Base-by-base conservation (phyloP, 2,797 vertebrate species). In the Xenops minutus region DNA sequence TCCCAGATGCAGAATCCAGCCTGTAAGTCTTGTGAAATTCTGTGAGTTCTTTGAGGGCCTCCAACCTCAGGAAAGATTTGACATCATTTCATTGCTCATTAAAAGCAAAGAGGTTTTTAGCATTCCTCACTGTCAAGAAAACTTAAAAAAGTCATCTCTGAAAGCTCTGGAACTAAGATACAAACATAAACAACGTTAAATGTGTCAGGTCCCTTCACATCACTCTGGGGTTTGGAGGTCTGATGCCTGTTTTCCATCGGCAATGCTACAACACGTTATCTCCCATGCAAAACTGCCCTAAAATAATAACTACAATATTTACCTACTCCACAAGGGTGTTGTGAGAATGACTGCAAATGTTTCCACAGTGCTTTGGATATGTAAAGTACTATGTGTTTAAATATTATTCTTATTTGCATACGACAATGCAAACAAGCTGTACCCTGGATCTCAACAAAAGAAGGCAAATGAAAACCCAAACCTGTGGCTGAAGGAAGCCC, bases 331-430 rank as follows among this genome's bases (percentile, higher is more conserved):
- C 69, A 82, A 32, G 49, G 58, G 82, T 75, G 43, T 51, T 82
- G 66, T 27, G 87, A 75, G 80, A 89, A 91, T 0, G 7, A 77
- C 81, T 80, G 67, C 72, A 94, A 93, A 88, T 68, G 64, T 73
- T 93, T 71, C 80, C 59, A 83, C 10, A 12, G 21, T 32, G 73
- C 71, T 97, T 93, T 89, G 75, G 61, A 85, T 91, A 96, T 10
- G 67, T 32, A 46, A 93, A 94, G n/a, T n/a, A 43, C 30, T 89
- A 9, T 44, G 76, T 48, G 41, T 74, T 92, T 62, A 89, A 85
- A 77, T 95, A 86, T 93, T 92, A 66, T 66, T 92, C 46, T 51
- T 75, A 85, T 91, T 93, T 95, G 83, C 87, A 76, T 92, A 36
- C 0, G 9, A 27, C 39, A 89, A 59, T 10, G 23, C 77, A 96